These are phyloP conservation scores for Schizopygopsis malacanthus DNA, from an alignment of 2,797 vertebrate species.

Conservation along the genomic window DNA sequence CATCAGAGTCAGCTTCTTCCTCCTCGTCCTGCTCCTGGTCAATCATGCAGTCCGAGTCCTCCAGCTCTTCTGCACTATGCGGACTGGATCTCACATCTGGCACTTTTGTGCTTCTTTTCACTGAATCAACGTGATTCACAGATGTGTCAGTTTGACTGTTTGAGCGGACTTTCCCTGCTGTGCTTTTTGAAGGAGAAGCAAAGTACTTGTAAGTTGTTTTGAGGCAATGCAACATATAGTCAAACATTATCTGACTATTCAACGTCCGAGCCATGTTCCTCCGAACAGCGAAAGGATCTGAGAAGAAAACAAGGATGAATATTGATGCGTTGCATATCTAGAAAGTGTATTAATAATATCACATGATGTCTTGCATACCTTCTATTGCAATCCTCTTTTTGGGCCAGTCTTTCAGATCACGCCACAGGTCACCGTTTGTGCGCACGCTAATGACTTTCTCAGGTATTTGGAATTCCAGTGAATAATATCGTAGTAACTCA, in stretches of 20 bases:
- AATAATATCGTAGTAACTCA: slow-evolving; percentile 93
- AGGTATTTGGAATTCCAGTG: slow-evolving; percentile 89
- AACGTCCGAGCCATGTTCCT: slow-evolving; percentile 92
- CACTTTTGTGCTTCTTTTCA: slow-evolving; percentile 61
- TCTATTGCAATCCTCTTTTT: slow-evolving; percentile 95
- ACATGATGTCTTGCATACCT: slow-evolving; percentile 73
- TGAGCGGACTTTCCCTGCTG: slow-evolving; percentile 61
- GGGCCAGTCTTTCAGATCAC: slow-evolving; percentile 95
- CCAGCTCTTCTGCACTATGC: slow-evolving; percentile 62
- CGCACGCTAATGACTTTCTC: slow-evolving; percentile 90
- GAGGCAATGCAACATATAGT: slow-evolving; percentile 93
- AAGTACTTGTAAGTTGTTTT: slow-evolving; percentile 95
- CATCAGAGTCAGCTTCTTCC: slow-evolving; percentile 75
- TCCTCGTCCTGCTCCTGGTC: slow-evolving; percentile 79
- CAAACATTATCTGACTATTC: slow-evolving; percentile 90
- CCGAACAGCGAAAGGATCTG: slow-evolving; percentile 93
- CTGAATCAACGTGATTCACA: slow-evolving; percentile 48
- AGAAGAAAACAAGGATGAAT: slow-evolving; percentile 27
- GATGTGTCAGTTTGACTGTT: slow-evolving; percentile 40
- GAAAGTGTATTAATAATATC: background rate
- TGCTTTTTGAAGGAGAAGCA: slow-evolving; percentile 82
- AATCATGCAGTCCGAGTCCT: slow-evolving; percentile 82
- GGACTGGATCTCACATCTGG: background rate
- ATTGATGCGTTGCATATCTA: background rate
- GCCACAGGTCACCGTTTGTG: slow-evolving; percentile 81